Evolutionary conservation across 2,888 invertebrate genomes (phyloP).

Genomic region (Xylota segnis): DNA sequence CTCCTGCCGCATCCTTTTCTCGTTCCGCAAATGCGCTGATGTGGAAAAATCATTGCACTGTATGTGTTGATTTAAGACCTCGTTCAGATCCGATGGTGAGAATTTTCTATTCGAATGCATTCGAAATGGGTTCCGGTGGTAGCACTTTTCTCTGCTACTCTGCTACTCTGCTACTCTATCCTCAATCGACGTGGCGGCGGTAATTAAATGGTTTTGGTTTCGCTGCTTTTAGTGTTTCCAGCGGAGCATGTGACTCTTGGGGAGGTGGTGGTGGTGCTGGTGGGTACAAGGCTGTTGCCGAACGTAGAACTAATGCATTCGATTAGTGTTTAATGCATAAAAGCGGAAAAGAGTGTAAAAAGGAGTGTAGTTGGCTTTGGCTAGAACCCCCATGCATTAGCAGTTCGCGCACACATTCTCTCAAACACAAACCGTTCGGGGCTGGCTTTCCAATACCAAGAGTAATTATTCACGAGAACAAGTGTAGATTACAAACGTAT

Average conservation of each 20-base stretch:
- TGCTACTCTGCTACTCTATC: too few species aligned
- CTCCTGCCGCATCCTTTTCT: conserved; percentile 48
- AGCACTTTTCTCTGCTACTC: conserved; percentile 49
- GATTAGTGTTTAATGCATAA: conserved; percentile 68
- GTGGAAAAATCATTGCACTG: conserved; percentile 67
- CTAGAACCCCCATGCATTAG: conserved; percentile 27
- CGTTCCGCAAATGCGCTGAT: conserved; percentile 48
- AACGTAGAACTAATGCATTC: conserved; percentile 68
- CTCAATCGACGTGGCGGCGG: conserved; percentile 67
- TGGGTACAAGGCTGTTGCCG: conserved; percentile 45
- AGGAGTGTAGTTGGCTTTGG: conserved; percentile 19
- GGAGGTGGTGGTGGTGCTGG: too few species aligned
- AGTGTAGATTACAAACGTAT: conserved; percentile 14
- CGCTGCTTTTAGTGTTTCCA: conserved; percentile 49
- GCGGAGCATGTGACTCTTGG: conserved; percentile 31
- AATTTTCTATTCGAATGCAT: conserved; percentile 74
- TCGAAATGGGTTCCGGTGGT: conserved; percentile 67
- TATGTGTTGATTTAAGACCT: conserved; percentile 74
- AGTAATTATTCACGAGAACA: conserved; percentile 47
- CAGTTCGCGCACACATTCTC: conserved; percentile 29
- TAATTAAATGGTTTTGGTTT: conserved; percentile 76
- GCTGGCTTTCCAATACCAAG: background rate
- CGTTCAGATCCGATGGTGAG: conserved; percentile 63
- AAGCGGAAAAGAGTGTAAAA: conserved; percentile 37
- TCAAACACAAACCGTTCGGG: conserved; percentile 6